Conservation (phyloP, 2,888 invertebrate species). For the Acanthosoma haemorrhoidale region DNA sequence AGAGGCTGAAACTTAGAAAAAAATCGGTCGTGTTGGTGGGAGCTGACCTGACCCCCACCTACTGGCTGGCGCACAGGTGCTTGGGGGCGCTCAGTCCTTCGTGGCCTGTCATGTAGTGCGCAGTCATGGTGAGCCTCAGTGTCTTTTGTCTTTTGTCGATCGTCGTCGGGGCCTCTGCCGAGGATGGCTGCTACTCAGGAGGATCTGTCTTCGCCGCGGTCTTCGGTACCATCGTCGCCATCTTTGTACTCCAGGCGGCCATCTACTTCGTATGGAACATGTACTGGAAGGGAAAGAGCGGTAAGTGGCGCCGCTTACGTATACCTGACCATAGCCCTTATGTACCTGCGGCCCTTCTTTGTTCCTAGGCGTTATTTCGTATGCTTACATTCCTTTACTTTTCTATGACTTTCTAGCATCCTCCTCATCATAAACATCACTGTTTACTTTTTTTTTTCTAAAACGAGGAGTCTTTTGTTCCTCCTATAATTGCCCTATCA, state of each 20-base stretch:
- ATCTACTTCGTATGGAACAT: slow-evolving; percentile 28
- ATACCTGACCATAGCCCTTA: background rate
- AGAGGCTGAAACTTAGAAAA: too few species aligned
- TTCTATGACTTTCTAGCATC: background rate
- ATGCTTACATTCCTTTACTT: too few species aligned
- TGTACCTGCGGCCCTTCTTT: background rate
- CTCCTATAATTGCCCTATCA: too few species aligned
- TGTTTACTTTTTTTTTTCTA: too few species aligned
- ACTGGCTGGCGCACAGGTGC: background rate
- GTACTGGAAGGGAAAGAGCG: slow-evolving; percentile 32
- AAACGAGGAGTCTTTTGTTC: too few species aligned
- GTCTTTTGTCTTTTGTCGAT: background rate
- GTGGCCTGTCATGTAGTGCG: slow-evolving; percentile 11
- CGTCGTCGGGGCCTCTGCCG: background rate
- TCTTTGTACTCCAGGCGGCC: slow-evolving; percentile 19
- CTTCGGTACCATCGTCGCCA: background rate
- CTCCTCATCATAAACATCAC: background rate
- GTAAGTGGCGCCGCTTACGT: slow-evolving; percentile 22
- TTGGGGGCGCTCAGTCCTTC: background rate
- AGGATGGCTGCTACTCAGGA: slow-evolving; percentile 24
- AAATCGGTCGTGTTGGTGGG: background rate
- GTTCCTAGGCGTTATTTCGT: background rate
- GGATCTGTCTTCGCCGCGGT: slow-evolving; percentile 25
- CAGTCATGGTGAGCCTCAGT: background rate
- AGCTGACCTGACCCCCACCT: background rate